Conservation (phyloP, 2,113 vertebrate species). For the Loxodonta africana region DNA sequence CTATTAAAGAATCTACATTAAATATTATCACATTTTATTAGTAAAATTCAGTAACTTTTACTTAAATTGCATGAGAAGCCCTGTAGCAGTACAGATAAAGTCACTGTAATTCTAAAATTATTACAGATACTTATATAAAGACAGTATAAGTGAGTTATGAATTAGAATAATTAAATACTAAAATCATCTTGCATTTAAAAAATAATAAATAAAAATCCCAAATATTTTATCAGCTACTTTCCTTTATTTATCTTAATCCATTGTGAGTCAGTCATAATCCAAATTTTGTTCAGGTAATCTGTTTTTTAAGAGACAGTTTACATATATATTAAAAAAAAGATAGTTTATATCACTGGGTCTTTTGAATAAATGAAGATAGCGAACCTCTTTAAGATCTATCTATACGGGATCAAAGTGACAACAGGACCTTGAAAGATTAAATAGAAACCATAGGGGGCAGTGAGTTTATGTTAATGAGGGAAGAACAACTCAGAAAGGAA, state of each 20-base stretch:
- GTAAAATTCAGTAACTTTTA: constrained; percentile 26
- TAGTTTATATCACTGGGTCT: neutral
- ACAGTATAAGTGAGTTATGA: constrained; percentile 21
- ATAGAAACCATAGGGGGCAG: neutral
- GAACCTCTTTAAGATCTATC: too few species aligned
- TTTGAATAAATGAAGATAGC: neutral
- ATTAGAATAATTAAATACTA: neutral
- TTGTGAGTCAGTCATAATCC: constrained; percentile 7
- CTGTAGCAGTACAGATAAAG: constrained; percentile 29
- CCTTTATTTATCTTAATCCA: constrained; percentile 34
- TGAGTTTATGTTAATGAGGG: neutral
- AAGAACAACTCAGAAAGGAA: neutral
- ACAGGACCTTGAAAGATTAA: too few species aligned
- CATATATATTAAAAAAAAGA: too few species aligned
- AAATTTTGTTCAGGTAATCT: neutral
- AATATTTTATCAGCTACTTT: constrained; percentile 43
- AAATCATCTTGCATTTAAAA: constrained; percentile 30
- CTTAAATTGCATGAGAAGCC: constrained; percentile 37
- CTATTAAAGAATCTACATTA: constrained; percentile 9
- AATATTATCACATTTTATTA: constrained; percentile 52
- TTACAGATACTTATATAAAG: neutral
- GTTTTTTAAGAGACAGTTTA: neutral
- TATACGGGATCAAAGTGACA: too few species aligned
- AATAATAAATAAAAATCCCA: constrained; percentile 40
- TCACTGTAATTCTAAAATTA: constrained; percentile 53